These are phyloP conservation scores for Philhelius pedissequus DNA, from an alignment of 2,888 invertebrate species.

Conservation along the genomic window DNA sequence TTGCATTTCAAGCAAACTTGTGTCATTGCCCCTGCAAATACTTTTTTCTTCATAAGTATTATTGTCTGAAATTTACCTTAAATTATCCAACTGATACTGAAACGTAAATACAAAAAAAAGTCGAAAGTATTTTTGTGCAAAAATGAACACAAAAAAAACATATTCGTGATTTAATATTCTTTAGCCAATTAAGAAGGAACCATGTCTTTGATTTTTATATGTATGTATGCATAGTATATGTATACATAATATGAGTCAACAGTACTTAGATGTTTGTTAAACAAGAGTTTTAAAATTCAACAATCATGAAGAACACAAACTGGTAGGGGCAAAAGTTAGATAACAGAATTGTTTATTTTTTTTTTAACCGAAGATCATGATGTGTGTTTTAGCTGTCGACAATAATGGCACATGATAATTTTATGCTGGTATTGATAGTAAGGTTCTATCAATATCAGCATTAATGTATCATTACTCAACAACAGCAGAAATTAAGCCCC, in stretches of 20 bases:
- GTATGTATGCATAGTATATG: no score
- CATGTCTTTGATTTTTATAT: not conserved
- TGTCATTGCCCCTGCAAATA: conserved; percentile 1
- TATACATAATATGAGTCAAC: conserved; percentile 50
- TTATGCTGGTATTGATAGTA: no score
- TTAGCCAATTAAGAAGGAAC: not conserved
- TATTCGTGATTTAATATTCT: conserved; percentile 17
- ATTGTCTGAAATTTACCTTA: conserved; percentile 19
- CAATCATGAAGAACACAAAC: not conserved
- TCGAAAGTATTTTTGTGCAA: conserved; percentile 5
- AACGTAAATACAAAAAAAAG: not conserved
- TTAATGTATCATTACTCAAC: no score
- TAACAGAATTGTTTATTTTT: not conserved
- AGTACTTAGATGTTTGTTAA: not conserved
- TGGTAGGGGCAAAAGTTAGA: not conserved
- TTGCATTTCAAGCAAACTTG: conserved; percentile 1
- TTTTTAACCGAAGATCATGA: not conserved
- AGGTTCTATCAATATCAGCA: no score
- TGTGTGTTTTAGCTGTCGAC: not conserved
- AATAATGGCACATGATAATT: no score
- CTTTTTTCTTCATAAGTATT: not conserved
- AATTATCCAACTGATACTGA: conserved; percentile 17
- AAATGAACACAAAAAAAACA: not conserved
- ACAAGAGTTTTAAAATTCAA: not conserved
- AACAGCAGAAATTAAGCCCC: no score